A percentile compares a stretch with the other conserved stretches of the same genome.
These are phyloP conservation scores for Melitaea athalia DNA, from an alignment of 2,888 invertebrate species.

Conservation along the genomic window DNA sequence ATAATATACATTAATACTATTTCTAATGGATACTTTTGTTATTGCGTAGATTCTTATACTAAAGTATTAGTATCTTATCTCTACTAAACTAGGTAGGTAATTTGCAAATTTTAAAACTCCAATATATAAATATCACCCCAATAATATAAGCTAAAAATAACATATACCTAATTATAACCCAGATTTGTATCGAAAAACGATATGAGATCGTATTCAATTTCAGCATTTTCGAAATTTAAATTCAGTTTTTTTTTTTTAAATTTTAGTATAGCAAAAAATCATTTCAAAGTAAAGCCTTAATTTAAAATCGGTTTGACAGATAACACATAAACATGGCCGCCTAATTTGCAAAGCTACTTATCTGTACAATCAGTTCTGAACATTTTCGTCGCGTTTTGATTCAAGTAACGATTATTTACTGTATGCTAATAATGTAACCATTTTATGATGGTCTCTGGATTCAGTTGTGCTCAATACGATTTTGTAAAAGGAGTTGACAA, in stretches of 20 bases:
- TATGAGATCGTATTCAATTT: background rate
- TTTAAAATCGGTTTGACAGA: constrained; percentile 16
- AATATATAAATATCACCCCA: background rate
- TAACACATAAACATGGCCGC: constrained; percentile 24
- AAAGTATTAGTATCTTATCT: too few species aligned
- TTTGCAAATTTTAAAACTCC: too few species aligned
- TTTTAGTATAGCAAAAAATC: background rate
- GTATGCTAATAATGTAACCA: constrained; percentile 63
- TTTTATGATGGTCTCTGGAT: constrained; percentile 54
- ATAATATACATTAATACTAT: too few species aligned
- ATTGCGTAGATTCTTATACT: too few species aligned
- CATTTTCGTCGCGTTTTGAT: constrained; percentile 65
- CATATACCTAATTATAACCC: too few species aligned
- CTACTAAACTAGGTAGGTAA: too few species aligned
- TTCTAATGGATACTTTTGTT: too few species aligned
- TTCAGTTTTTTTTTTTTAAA: background rate
- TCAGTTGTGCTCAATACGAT: constrained; percentile 39
- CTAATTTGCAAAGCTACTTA: constrained; percentile 66
- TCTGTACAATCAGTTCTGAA: constrained; percentile 62
- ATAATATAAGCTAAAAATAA: background rate
- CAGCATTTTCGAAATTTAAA: background rate
- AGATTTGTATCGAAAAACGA: too few species aligned
- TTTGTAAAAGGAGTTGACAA: constrained; percentile 23
- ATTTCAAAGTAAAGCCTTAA: constrained; percentile 11
- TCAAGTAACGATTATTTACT: constrained; percentile 65